Conservation (phyloP, 2,113 vertebrate genomes). For the Chroicocephalus ridibundus region DNA sequence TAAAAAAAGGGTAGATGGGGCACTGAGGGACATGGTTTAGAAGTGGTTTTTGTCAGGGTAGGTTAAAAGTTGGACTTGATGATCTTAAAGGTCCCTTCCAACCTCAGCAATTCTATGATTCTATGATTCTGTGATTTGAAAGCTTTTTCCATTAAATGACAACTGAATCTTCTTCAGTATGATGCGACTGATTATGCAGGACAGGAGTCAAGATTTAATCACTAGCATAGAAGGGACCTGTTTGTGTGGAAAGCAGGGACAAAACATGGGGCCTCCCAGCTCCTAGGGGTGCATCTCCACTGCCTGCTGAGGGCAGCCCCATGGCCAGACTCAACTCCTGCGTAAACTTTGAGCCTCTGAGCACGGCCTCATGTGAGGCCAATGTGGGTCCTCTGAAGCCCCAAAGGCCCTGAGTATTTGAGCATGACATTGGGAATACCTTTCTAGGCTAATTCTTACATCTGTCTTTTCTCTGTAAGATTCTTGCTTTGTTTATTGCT, state of each 20-base stretch:
- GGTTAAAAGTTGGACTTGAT: too few relatives aligned
- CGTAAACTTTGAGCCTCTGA: not conserved
- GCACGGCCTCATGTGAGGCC: not conserved
- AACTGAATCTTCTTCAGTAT: not conserved
- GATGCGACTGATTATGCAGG: not conserved
- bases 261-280: not conserved
- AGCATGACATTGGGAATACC: fast-evolving
- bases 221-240: not conserved
- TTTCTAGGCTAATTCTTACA: not conserved
- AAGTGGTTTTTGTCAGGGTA: too few relatives aligned
- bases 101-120: too few relatives aligned
- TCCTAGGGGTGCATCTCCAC: not conserved
- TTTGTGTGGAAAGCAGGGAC: not conserved
- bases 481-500: not conserved
- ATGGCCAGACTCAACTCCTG: not conserved
- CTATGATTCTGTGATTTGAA: not conserved
- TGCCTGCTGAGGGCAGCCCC: not conserved
- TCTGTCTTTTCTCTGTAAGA: not conserved
- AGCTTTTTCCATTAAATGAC: not conserved
- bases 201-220: not conserved
- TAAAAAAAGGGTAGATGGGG: too few relatives aligned
- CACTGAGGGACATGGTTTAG: too few relatives aligned
- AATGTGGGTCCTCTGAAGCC: not conserved
- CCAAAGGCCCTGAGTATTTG: not conserved
- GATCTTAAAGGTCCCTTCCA: too few relatives aligned